Evolutionary conservation across 2,888 invertebrate species (phyloP).

Genomic region (Exephanes ischioxanthus): DNA sequence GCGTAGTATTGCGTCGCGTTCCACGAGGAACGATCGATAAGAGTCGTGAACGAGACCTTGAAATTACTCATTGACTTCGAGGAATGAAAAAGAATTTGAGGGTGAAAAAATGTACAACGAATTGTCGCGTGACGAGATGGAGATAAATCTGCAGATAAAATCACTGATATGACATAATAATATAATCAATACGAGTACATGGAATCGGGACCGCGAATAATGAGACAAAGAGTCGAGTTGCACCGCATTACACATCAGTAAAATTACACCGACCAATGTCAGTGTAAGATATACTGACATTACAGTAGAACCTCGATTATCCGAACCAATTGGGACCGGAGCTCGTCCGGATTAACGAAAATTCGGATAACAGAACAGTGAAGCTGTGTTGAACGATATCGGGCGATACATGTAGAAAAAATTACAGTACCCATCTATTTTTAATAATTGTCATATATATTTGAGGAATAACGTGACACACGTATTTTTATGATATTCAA

Average conservation of each 20-base stretch:
- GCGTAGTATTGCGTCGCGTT: background rate
- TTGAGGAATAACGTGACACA: no score
- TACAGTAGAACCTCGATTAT: no score
- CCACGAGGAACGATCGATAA: slow-evolving; percentile 23
- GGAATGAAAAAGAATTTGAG: background rate
- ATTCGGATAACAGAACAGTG: no score
- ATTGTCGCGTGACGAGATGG: background rate
- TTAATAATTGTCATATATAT: no score
- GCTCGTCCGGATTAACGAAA: no score
- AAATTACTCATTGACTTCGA: background rate
- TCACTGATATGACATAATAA: slow-evolving; percentile 10
- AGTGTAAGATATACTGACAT: no score
- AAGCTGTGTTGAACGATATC: no score
- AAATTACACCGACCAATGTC: background rate
- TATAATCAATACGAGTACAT: background rate
- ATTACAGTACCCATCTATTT: no score
- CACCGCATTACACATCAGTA: background rate
- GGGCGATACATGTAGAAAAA: no score
- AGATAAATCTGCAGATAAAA: background rate
- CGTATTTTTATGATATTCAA: no score
- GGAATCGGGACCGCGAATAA: background rate
- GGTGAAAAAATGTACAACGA: background rate
- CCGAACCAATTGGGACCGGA: no score
- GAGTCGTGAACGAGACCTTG: background rate
- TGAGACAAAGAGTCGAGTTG: background rate